A percentile compares a stretch with the other conserved stretches of the same genome.
Conservation (phyloP, 30 jellyfish, hydroid and myxozoan species). For the Clytia hemisphaerica region DNA sequence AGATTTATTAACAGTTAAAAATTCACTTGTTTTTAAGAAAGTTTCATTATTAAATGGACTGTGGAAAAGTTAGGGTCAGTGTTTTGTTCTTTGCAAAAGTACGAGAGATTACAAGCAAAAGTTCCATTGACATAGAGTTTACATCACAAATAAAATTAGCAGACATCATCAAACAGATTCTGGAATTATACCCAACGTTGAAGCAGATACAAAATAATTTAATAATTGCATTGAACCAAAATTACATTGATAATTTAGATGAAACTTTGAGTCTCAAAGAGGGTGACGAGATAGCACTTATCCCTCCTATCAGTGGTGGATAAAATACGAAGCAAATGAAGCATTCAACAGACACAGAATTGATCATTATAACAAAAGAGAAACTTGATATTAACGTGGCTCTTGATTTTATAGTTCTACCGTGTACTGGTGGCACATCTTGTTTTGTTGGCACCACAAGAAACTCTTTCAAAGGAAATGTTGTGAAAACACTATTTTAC, state of each 20-base stretch:
- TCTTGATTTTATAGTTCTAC: slow-evolving; percentile 28
- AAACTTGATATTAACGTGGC: slow-evolving; percentile 38
- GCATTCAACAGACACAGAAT: neutral
- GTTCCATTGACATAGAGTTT: neutral
- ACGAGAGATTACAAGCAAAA: slow-evolving; percentile 47
- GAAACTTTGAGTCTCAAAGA: slow-evolving; percentile 3
- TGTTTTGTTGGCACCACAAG: slow-evolving; percentile 87
- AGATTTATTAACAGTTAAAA: neutral
- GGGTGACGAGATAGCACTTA: slow-evolving; percentile 81
- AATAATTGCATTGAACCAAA: slow-evolving; percentile 58
- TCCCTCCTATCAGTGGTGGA: slow-evolving; percentile 97
- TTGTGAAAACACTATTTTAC: slow-evolving; percentile 56
- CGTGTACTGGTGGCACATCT: slow-evolving; percentile 78
- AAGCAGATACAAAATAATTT: slow-evolving; percentile 20
- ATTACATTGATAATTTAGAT: slow-evolving; percentile 29
- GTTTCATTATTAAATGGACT: neutral
- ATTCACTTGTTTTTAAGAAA: neutral
- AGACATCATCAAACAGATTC: slow-evolving; percentile 29
- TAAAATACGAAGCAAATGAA: neutral
- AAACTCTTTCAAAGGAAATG: slow-evolving; percentile 49
- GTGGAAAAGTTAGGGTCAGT: slow-evolving; percentile 20
- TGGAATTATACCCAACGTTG: slow-evolving; percentile 37
- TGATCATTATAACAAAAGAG: slow-evolving; percentile 26
- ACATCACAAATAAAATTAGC: slow-evolving; percentile 9
- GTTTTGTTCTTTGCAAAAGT: slow-evolving; percentile 79